A percentile compares a stretch with the other conserved stretches of the same genome.
These are phyloP conservation scores for Albula glossodonta DNA, from an alignment of 2,113 vertebrate genomes.

Conservation along the genomic window DNA sequence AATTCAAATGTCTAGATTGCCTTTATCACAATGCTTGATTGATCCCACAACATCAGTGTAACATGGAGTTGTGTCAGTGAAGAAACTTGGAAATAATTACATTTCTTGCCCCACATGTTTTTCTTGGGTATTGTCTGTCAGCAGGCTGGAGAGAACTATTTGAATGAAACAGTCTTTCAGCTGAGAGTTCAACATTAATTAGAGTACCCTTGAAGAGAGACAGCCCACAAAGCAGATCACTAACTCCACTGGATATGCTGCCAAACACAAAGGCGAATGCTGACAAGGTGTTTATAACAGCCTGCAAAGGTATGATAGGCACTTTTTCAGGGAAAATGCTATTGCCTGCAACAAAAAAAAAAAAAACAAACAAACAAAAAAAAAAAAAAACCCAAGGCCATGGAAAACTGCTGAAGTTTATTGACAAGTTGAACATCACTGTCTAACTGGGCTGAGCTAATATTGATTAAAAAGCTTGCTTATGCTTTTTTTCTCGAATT, in stretches of 20 bases:
- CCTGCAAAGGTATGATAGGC: background rate
- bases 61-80: background rate
- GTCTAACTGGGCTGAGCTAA: background rate
- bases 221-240: constrained; percentile 1
- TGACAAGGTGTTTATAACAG: constrained; percentile 27
- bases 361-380: too few species aligned
- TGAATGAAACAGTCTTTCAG: background rate
- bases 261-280: constrained; percentile 26
- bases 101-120: background rate
- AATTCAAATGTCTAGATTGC: too few species aligned
- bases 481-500: background rate
- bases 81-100: background rate
- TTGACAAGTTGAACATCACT: background rate
- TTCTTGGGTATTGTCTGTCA: constrained; percentile 10
- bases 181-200: constrained; percentile 30
- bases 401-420: background rate
- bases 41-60: too few species aligned
- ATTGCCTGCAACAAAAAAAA: background rate
- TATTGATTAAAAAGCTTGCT: background rate
- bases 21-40: too few species aligned
- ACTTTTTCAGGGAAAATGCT: constrained; percentile 27
- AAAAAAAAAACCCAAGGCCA: background rate
- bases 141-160: background rate
- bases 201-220: constrained; percentile 25
- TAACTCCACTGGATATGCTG: constrained; percentile 13